These are phyloP conservation scores for Gnathonemus longibarbis DNA, from an alignment of 2,113 vertebrate genomes.

Conservation along the genomic window DNA sequence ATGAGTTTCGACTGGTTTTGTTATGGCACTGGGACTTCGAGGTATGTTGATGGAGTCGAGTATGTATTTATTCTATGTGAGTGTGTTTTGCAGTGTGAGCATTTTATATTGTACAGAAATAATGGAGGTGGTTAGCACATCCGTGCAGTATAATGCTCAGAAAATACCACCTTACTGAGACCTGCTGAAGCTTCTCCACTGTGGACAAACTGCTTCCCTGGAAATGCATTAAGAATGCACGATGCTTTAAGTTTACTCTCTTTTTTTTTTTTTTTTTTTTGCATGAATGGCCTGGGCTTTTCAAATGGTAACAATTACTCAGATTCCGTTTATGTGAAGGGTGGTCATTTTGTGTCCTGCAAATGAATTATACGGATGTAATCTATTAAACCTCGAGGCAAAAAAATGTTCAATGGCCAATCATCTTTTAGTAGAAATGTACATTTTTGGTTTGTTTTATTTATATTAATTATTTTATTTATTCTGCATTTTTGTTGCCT, in stretches of 20 bases:
- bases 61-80: conserved; percentile 24
- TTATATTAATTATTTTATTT: background rate
- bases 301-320: background rate
- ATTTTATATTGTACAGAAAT: conserved; percentile 42
- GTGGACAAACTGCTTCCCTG: background rate
- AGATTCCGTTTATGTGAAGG: background rate
- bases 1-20: background rate
- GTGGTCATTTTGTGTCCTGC: conserved; percentile 1
- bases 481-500: background rate
- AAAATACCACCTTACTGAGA: background rate
- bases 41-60: background rate
- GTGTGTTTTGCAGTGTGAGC: conserved; percentile 27
- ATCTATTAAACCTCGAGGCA: background rate
- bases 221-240: conserved; percentile 1
- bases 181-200: background rate
- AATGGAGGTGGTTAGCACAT: background rate
- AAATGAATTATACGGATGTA: background rate
- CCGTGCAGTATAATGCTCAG: background rate
- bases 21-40: background rate
- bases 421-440: background rate
- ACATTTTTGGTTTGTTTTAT: background rate
- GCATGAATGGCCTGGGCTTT: background rate
- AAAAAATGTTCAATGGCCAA: background rate
- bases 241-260: background rate
- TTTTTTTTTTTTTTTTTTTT: background rate